A percentile compares a stretch with the other conserved stretches of the same genome.
phyloP scores from a whole-genome alignment of 2,888 invertebrate genomes.

The Acanthococcus lagerstroemiae region DNA sequence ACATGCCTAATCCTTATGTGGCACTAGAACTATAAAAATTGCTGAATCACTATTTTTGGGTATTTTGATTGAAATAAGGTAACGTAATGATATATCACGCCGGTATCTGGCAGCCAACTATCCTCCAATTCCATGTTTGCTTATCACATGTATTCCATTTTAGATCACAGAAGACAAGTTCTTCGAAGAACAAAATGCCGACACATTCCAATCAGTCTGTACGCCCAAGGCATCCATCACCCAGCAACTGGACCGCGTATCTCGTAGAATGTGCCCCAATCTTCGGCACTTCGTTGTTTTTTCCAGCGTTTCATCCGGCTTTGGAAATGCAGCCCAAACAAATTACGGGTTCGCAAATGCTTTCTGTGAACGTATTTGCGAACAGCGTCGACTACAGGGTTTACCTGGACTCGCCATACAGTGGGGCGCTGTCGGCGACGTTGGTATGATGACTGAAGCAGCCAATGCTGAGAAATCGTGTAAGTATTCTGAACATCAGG shows the following conservation, averaged over 20 bases:
- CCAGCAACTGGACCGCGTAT: conserved; percentile 57
- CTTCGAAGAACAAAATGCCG: conserved; percentile 62
- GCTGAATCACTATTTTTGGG: no score
- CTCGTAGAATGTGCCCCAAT: conserved; percentile 49
- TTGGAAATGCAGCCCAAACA: conserved; percentile 82
- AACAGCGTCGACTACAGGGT: conserved; percentile 56
- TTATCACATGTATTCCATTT: no score
- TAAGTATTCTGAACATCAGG: no score
- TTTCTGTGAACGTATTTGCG: conserved; percentile 52
- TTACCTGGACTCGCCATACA: conserved; percentile 73
- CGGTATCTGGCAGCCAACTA: no score
- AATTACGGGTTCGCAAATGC: conserved; percentile 87
- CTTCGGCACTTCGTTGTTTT: conserved; percentile 71
- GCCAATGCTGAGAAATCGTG: conserved; percentile 50
- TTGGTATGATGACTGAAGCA: conserved; percentile 51
- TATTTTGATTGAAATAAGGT: no score
- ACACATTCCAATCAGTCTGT: conserved; percentile 56
- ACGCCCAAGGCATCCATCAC: conserved; percentile 72
- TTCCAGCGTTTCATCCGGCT: conserved; percentile 84
- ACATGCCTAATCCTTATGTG: no score
- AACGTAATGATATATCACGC: no score
- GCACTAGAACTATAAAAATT: no score
- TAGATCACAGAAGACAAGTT: conserved; percentile 46
- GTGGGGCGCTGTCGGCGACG: conserved; percentile 89
- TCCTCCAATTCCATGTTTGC: no score